Evolutionary conservation across 2,113 vertebrate genomes (phyloP), one percentile per base, ranked within the genome.

Genomic region (Rhagologus leucostigma): DNA sequence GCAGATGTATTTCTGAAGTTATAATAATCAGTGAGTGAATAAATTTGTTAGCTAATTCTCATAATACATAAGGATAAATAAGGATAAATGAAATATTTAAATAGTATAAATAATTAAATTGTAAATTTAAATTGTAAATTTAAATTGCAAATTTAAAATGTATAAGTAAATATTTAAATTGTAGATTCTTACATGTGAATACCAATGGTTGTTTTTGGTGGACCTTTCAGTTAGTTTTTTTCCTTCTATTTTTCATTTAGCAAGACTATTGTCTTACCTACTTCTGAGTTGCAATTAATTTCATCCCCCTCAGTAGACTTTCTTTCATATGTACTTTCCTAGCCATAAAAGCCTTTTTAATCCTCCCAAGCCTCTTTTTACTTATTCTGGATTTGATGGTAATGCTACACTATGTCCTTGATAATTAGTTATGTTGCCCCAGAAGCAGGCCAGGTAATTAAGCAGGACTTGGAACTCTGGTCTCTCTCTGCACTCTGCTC

Each of bases 251-350:
- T 91, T 89, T 83, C 55, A 32, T 87, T 82, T 69, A 93, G 37
- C 44, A 92, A 73, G 46, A 42, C 41, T 71, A 68, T 82, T 82
- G 55, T 55, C 16, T 78, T 59, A 56, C 44, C 18, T 41, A 29
- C 87, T 87, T 95, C 56, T 91, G 26, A 84, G 49, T 50, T 69
- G 46, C 33, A 77, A 80, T 89, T 96, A 85, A 88, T 94, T 89
- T 94, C 14, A 63, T 24, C 11, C 37, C 47, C n/a, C 30, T 93
- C 70, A 67, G 93, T 73, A 63, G 87, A 77, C 27, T 83, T 91
- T 60, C 77, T 93, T 93, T 90, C 10, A 7, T 63, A 55, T 73
- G 59, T 83, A 55, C 55, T 91, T 93, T 23, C 26, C 24, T 64
- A 80, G 50, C 22, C 33, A 73, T 69, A 68, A 95, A 82, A 90